Percentiles rank a stretch among this genome's conserved stretches.
Conservation (phyloP, 2,113 vertebrate species). For the Pollimyrus isidori region DNA sequence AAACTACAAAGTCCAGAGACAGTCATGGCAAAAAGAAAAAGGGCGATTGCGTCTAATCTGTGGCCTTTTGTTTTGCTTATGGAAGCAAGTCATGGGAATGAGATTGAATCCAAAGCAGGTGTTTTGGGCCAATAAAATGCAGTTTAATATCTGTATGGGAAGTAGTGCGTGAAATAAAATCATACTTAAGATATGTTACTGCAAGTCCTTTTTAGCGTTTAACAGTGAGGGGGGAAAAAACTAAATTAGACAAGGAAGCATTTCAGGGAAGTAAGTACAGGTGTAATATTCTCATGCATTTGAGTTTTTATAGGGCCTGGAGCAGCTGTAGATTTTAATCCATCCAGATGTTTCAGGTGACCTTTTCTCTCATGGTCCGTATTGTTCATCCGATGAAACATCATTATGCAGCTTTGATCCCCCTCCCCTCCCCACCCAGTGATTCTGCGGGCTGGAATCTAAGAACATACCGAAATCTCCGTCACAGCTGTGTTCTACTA, state of each 20-base stretch:
- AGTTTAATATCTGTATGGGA: background rate
- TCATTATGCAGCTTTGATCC: background rate
- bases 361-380: background rate
- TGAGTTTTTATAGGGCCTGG: background rate
- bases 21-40: background rate
- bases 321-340: background rate
- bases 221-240: background rate
- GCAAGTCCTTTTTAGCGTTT: background rate
- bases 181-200: background rate
- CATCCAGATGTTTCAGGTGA: conserved; percentile 1
- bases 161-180: background rate
- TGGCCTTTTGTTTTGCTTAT: background rate
- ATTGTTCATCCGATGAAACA: background rate
- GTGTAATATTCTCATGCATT: background rate
- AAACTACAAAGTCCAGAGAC: background rate
- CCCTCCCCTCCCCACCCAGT: background rate
- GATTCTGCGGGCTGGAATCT: background rate
- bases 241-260: background rate
- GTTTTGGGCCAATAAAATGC: background rate
- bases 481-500: background rate
- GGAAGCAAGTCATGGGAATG: background rate
- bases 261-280: background rate
- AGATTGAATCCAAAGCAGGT: background rate
- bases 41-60: background rate
- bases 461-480: background rate